Base-by-base conservation (phyloP, 2,888 invertebrate genomes). In the Ecliptopera silaceata region DNA sequence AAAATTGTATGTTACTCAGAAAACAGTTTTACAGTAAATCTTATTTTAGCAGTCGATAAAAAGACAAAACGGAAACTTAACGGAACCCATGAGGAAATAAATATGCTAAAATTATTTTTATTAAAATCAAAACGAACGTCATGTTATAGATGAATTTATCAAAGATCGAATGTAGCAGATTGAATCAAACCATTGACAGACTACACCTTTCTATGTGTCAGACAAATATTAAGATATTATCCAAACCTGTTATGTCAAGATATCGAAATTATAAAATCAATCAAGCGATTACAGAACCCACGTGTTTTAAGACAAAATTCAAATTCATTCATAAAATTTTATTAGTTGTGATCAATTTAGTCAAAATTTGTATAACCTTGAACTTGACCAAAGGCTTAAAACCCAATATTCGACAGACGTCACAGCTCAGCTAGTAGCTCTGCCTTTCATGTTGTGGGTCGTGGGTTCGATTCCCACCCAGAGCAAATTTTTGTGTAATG, bases 261-360 rank as follows among this genome's bases (percentile, higher is more conserved):
- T 57, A 53, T 56, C 49, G 48, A 51, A 61, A 65, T 61, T 58
- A 56, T 36, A 15, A 56, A 59, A 49, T 56, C 62, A 64, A 62
- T 66, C 57, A 66, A 55, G 46, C 44, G 43, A 60, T 59, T 56
- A 53, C 39, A 56, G 34, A 52, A 10, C 64, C 62, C 64, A 63
- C 61, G 55, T 57, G 49, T 54, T 52, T 48, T 29, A 18, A 42
- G 51, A 26, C 34, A 17, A 41, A 47, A 54, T 51, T 13, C 38
- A 53, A 53, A 60, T 51, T 52, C 54, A 47, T 58, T 55, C 45
- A 57, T 57, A 43, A 59, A n/a, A 42, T 6, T 51, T 59, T 31
- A 6, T 52, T 34, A 55, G 10, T 6, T 6, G 26, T 5, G 26
- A 5, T 8, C 26, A 22, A 5, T 22, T 22, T 22, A 22, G 22